These are phyloP conservation scores for Drosophila willistoni DNA, from an alignment of 1,140 invertebrate species.

Conservation along the genomic window DNA sequence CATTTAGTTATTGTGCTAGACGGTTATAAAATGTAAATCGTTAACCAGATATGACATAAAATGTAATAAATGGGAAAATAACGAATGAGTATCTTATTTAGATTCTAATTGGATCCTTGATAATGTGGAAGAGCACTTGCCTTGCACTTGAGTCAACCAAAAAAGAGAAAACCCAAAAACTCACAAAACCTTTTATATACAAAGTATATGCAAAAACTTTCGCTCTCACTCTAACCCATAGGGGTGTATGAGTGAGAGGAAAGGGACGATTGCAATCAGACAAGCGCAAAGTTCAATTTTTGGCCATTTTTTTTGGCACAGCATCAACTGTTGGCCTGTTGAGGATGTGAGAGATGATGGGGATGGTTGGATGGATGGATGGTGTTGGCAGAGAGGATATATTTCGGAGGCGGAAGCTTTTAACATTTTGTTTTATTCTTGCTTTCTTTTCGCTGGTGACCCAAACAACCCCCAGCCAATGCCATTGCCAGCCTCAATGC, in stretches of 20 bases:
- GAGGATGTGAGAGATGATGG: slow-evolving; percentile 31
- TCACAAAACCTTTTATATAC: slow-evolving; percentile 34
- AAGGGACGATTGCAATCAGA: slow-evolving; percentile 55
- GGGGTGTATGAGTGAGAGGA: background rate
- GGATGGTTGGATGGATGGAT: background rate
- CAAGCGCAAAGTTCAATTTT: slow-evolving; percentile 74
- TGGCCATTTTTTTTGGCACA: slow-evolving; percentile 64
- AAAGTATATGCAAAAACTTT: slow-evolving; percentile 55
- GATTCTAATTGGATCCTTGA: background rate
- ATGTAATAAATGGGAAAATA: too few relatives aligned
- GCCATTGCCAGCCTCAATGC: slow-evolving; percentile 80
- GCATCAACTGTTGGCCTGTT: slow-evolving; percentile 68
- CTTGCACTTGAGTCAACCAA: slow-evolving; percentile 18
- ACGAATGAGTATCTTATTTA: too few relatives aligned
- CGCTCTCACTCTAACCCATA: slow-evolving; percentile 53
- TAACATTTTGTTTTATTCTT: slow-evolving; percentile 18
- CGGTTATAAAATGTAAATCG: too few relatives aligned
- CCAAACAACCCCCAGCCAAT: slow-evolving; percentile 70
- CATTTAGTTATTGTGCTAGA: too few relatives aligned
- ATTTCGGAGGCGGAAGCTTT: slow-evolving; percentile 35
- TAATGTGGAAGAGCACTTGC: background rate
- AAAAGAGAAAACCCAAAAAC: slow-evolving; percentile 16
- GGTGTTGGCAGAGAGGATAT: too few relatives aligned
- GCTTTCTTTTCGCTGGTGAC: slow-evolving; percentile 16
- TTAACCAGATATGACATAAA: too few relatives aligned